These are phyloP conservation scores for Megamerina dolium DNA, from an alignment of 2,888 invertebrate genomes.

Conservation along the genomic window DNA sequence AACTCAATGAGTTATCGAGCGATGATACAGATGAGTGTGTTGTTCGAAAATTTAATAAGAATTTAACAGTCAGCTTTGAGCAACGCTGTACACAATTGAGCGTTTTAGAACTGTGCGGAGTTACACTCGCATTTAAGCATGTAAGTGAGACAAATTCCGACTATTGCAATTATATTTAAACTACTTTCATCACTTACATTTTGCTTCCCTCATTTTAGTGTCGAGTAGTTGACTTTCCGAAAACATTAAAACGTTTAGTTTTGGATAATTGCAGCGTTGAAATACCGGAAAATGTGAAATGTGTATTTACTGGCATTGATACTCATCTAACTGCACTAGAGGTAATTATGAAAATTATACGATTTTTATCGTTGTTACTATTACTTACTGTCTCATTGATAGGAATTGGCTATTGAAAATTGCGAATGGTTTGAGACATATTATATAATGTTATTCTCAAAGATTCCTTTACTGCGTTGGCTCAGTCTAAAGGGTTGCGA, in stretches of 20 bases:
- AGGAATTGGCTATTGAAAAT: conserved; percentile 65
- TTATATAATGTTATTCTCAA: conserved; percentile 66
- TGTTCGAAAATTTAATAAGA: too few species aligned
- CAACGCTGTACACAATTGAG: conserved; percentile 33
- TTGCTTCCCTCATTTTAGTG: conserved; percentile 51
- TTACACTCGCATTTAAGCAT: conserved; percentile 44
- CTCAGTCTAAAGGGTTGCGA: conserved; percentile 62
- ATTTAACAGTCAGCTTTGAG: too few species aligned
- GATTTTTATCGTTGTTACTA: too few species aligned
- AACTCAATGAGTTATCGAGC: too few species aligned
- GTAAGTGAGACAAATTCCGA: conserved; percentile 28
- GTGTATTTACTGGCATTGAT: conserved; percentile 45
- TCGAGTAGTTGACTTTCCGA: conserved; percentile 60
- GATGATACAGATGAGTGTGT: too few species aligned
- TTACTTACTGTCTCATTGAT: conserved; percentile 8
- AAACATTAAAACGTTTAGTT: conserved; percentile 55
- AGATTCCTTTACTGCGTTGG: conserved; percentile 57
- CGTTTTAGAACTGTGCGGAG: conserved; percentile 38
- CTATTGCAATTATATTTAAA: not conserved
- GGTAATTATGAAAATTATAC: conserved; percentile 22
- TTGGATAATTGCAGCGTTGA: conserved; percentile 40
- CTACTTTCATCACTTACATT: not conserved
- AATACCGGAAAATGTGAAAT: conserved; percentile 33
- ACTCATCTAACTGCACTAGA: conserved; percentile 37
- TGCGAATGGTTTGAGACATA: conserved; percentile 72